Percentiles rank a stretch among this genome's conserved stretches.
These are phyloP conservation scores for Drosophila sechellia DNA, from an alignment of 1,140 invertebrate species.

Conservation along the genomic window DNA sequence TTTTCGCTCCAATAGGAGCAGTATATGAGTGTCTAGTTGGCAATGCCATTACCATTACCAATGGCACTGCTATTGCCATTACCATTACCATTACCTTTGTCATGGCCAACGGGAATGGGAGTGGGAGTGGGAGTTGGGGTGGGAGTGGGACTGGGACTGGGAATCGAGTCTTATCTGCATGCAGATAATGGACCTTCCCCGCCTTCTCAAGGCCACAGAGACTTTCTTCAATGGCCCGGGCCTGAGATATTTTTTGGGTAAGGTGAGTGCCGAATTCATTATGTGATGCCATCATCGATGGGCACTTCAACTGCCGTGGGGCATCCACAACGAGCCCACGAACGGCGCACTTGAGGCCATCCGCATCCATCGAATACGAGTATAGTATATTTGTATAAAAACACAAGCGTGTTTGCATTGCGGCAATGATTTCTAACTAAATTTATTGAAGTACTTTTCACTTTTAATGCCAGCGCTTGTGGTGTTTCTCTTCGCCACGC, in stretches of 20 bases:
- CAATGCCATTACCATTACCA: conserved; percentile 45
- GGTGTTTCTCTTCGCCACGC: conserved; percentile 40
- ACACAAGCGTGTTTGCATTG: conserved; percentile 64
- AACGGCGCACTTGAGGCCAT: conserved; percentile 41
- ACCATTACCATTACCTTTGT: conserved; percentile 25
- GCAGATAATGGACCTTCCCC: conserved; percentile 53
- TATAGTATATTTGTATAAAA: neutral
- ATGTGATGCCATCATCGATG: conserved; percentile 76
- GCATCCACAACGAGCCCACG: conserved; percentile 34
- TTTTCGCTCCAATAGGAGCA: conserved; percentile 25
- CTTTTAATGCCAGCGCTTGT: conserved; percentile 71
- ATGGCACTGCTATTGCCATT: conserved; percentile 51
- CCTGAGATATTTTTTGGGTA: conserved; percentile 16
- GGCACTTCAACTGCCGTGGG: conserved; percentile 60
- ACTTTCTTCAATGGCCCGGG: conserved; percentile 57
- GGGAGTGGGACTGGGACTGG: conserved; percentile 7
- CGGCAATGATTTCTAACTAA: conserved; percentile 78
- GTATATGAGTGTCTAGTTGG: conserved; percentile 25
- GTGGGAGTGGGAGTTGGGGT: neutral
- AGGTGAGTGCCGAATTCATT: conserved; percentile 39
- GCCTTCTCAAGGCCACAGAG: conserved; percentile 70
- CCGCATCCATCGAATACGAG: neutral
- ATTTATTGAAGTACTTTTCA: conserved; percentile 83
- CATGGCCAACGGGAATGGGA: conserved; percentile 5
- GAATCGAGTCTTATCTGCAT: conserved; percentile 42